These are phyloP conservation scores for Ptiloglossa arizonensis DNA, from an alignment of 1,140 invertebrate species.

Conservation along the genomic window DNA sequence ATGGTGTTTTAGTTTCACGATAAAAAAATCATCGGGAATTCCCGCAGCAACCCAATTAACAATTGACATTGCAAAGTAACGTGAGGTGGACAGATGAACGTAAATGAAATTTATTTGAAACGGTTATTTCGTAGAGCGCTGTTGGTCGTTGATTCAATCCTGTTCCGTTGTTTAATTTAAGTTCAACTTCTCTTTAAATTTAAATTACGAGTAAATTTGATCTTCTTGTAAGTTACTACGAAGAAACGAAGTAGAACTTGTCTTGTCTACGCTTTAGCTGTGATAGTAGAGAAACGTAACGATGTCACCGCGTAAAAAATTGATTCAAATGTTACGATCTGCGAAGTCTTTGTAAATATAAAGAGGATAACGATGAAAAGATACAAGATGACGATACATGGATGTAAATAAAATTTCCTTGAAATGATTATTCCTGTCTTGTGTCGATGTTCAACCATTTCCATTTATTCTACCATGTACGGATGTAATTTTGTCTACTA, in stretches of 20 bases:
- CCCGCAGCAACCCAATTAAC: too few species aligned
- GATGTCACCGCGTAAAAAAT: neutral
- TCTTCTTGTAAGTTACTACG: neutral
- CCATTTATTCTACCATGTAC: neutral
- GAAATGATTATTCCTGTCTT: neutral
- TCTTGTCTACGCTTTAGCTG: conserved; percentile 19
- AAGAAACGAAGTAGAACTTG: neutral
- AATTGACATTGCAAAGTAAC: neutral
- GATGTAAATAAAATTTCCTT: conserved; percentile 41
- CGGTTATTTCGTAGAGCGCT: neutral
- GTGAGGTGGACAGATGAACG: neutral
- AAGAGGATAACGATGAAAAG: neutral
- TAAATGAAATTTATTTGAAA: neutral
- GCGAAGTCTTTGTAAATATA: neutral
- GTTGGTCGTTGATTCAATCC: neutral
- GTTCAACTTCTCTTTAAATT: neutral
- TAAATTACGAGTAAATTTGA: neutral
- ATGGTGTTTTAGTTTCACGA: too few species aligned
- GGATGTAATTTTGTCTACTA: too few species aligned
- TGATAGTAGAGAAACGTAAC: neutral
- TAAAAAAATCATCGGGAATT: neutral
- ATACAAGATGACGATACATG: neutral
- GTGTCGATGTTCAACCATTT: neutral
- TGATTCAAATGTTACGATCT: neutral
- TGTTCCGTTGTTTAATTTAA: neutral